phyloP scores from a whole-genome alignment of 2,113 vertebrate species.

The Variabilichromis moorii region DNA sequence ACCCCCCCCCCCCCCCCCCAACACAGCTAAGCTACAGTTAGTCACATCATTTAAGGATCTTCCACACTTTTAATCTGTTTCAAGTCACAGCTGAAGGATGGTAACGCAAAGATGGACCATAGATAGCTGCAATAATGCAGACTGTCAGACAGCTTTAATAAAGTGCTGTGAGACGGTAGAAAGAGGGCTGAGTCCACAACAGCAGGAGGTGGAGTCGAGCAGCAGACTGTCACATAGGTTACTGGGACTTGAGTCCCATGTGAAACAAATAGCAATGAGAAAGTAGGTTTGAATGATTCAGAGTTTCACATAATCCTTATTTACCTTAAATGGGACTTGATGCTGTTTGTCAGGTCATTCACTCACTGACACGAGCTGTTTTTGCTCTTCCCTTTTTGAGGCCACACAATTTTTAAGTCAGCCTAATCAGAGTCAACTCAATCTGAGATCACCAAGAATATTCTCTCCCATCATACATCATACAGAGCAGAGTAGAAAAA shows the following conservation, averaged over 20 bases:
- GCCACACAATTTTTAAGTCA: not conserved
- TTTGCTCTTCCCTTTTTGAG: not conserved
- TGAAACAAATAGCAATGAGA: not conserved
- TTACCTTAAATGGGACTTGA: not conserved
- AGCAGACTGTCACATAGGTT: not conserved
- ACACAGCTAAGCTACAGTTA: not conserved
- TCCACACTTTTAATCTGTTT: not conserved
- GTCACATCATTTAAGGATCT: not conserved
- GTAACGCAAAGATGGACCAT: not conserved
- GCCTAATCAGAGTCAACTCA: not conserved
- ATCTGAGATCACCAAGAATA: not conserved
- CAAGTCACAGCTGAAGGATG: not conserved
- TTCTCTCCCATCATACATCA: not conserved
- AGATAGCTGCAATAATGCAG: not conserved
- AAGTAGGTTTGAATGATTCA: not conserved
- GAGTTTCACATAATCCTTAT: not conserved
- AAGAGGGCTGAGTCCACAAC: not conserved
- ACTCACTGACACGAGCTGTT: not conserved
- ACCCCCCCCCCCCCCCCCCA: rapidly evolving
- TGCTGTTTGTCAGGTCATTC: not conserved
- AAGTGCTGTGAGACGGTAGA: not conserved
- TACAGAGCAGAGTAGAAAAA: not conserved
- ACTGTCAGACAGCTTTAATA: not conserved
- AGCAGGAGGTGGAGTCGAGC: not conserved
- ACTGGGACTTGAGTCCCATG: not conserved